A percentile compares a stretch with the other conserved stretches of the same genome.
These are phyloP conservation scores for Drosophila auraria DNA, from an alignment of 1,140 invertebrate genomes.

Conservation along the genomic window DNA sequence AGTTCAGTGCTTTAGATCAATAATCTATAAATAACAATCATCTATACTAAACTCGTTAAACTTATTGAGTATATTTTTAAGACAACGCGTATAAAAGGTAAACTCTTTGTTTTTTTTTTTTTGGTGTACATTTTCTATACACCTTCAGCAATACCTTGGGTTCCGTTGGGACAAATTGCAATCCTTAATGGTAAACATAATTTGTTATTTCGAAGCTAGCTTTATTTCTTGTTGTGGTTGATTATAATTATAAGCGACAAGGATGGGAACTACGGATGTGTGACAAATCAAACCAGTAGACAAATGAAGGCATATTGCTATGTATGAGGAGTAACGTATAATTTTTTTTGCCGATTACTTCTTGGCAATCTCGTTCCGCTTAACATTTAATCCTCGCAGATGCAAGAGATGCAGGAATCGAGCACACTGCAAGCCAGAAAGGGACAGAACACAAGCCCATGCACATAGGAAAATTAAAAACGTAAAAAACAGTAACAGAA, in stretches of 20 bases:
- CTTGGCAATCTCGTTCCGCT: slow-evolving; percentile 7
- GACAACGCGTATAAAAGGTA: too few species aligned
- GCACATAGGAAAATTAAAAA: slow-evolving; percentile 18
- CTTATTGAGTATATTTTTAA: too few species aligned
- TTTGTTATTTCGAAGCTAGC: too few species aligned
- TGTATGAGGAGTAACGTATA: slow-evolving; percentile 2
- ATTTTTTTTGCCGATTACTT: slow-evolving; percentile 19
- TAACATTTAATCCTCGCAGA: slow-evolving; percentile 28
- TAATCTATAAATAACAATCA: too few species aligned
- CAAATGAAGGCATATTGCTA: slow-evolving; percentile 40
- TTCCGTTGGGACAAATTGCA: too few species aligned
- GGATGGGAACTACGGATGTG: neutral
- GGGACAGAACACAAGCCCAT: slow-evolving; percentile 25
- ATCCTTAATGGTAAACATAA: too few species aligned
- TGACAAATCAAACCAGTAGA: slow-evolving; percentile 25
- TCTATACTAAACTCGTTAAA: too few species aligned
- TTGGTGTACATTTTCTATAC: too few species aligned
- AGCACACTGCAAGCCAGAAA: slow-evolving; percentile 30
- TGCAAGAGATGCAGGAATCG: slow-evolving; percentile 26
- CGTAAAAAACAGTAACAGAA: slow-evolving; percentile 13
- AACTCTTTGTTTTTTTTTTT: too few species aligned
- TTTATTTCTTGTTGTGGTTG: too few species aligned
- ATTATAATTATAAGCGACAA: neutral
- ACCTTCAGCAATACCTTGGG: too few species aligned
- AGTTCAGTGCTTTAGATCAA: too few species aligned